Conservation (phyloP, 1,140 invertebrate species). For the Babylonia areolata region DNA sequence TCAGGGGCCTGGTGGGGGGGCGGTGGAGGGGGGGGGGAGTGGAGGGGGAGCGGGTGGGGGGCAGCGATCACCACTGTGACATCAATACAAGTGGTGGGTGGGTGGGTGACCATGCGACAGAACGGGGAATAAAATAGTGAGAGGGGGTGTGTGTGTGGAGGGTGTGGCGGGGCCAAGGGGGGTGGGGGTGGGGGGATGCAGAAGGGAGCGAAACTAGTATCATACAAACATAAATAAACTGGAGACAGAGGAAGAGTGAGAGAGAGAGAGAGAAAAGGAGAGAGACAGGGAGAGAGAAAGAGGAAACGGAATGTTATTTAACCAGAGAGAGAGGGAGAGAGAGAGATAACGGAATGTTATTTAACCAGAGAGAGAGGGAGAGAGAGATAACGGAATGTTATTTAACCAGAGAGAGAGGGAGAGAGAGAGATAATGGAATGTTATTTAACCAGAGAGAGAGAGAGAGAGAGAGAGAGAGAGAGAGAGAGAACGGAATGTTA, state of each 20-base stretch:
- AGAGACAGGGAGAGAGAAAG: neutral
- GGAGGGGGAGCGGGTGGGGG: too few species aligned
- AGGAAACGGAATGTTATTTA: neutral
- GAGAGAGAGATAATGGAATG: conserved; percentile 16
- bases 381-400: neutral
- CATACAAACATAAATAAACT: too few species aligned
- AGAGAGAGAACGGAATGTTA: too few species aligned
- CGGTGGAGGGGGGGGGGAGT: neutral
- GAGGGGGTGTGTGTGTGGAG: too few species aligned
- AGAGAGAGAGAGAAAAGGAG: neutral
- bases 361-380: neutral
- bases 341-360: neutral
- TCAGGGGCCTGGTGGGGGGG: neutral
- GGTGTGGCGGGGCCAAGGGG: too few species aligned
- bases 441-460: too few species aligned
- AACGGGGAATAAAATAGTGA: too few species aligned
- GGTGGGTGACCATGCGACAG: too few species aligned
- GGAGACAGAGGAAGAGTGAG: neutral
- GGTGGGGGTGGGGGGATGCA: too few species aligned
- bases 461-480: neutral
- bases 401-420: neutral
- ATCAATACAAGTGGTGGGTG: too few species aligned
- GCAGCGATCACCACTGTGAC: too few species aligned
- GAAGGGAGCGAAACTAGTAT: too few species aligned
- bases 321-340: neutral